A percentile compares a stretch with the other conserved stretches of the same genome.
Conservation (phyloP, 2,113 vertebrate genomes). For the Triplophysa siluroides region DNA sequence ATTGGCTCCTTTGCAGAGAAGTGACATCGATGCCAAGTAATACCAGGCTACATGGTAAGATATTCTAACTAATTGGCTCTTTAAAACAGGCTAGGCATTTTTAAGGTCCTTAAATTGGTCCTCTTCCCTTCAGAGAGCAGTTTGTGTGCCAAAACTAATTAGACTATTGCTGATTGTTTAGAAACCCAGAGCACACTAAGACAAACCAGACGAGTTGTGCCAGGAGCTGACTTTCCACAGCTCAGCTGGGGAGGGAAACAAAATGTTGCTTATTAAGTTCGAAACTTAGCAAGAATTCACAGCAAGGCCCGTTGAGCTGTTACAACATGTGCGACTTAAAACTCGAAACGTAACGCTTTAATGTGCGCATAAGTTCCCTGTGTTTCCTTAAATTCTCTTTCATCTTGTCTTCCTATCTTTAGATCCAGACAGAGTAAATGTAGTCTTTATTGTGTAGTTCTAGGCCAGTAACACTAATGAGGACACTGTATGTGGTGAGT, state of each 20-base stretch:
- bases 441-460: not conserved
- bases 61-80: slow-evolving; percentile 77
- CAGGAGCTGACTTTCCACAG: slow-evolving; percentile 63
- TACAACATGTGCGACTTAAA: slow-evolving; percentile 38
- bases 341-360: slow-evolving; percentile 35
- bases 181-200: slow-evolving; percentile 67
- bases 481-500: slow-evolving; percentile 35
- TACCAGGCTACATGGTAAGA: slow-evolving; percentile 68
- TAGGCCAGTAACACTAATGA: slow-evolving; percentile 36
- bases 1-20: slow-evolving; percentile 63
- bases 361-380: slow-evolving; percentile 31
- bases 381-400: slow-evolving; percentile 4
- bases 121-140: slow-evolving; percentile 72
- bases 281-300: slow-evolving; percentile 40
- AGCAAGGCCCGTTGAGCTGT: slow-evolving; percentile 35
- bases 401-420: slow-evolving; percentile 17
- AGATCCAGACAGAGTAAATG: slow-evolving; percentile 18
- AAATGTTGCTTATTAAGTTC: slow-evolving; percentile 66
- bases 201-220: slow-evolving; percentile 69
- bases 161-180: slow-evolving; percentile 75
- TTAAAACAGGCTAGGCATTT: slow-evolving; percentile 75
- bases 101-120: slow-evolving; percentile 76
- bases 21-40: slow-evolving; percentile 71
- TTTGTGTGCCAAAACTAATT: slow-evolving; percentile 77
- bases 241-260: slow-evolving; percentile 61